Base-by-base conservation (phyloP, 2,113 vertebrate genomes). In the Lasiurus borealis region DNA sequence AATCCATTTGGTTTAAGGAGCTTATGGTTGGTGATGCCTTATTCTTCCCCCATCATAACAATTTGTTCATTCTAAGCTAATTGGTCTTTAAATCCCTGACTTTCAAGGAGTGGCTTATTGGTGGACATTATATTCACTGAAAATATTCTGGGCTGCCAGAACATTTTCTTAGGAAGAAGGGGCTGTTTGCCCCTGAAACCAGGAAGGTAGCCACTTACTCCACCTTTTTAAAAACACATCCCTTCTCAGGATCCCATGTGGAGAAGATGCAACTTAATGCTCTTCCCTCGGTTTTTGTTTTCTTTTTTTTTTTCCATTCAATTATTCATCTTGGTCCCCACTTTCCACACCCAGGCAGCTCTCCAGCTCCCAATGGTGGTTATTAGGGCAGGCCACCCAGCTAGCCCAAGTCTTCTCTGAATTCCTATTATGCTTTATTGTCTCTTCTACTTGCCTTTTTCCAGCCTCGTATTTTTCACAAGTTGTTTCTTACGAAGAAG, bases 351-450 rank as follows among this genome's bases (percentile, higher is more conserved):
- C n/a, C 36, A 80, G 86, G 91, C 91, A 72, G 68, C 31, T 86
- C 75, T 93, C 94, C 95, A 96, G 2, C 46, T 91, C 50, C 69
- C 80, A 75, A 0, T 2, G 76, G 83, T 80, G 72, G 86, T 91
- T 86, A 54, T 75, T 94, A 84, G 69, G 62, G 80, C 83, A 93
- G 95, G 91, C 95, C 91, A 95, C 95, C 97, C 96, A 87, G 92
- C 52, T 48, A 59, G 93, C 46, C 54, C 52, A 3, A 77, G 83
- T 94, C 78, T 93, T 92, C 44, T 76, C 64, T 71, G 87, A 75
- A 93, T 96, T 81, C 71, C 71, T 84, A 19, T 84, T 89, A 44
- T 44, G 48, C 85, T 77, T 97, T 84, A 83, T 50, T 95, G 73
- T 93, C 88, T 94, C 34, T 94, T 90, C 76, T 52, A 50, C 85